Base-by-base conservation (phyloP, 2,113 vertebrate genomes). In the Scomber colias region DNA sequence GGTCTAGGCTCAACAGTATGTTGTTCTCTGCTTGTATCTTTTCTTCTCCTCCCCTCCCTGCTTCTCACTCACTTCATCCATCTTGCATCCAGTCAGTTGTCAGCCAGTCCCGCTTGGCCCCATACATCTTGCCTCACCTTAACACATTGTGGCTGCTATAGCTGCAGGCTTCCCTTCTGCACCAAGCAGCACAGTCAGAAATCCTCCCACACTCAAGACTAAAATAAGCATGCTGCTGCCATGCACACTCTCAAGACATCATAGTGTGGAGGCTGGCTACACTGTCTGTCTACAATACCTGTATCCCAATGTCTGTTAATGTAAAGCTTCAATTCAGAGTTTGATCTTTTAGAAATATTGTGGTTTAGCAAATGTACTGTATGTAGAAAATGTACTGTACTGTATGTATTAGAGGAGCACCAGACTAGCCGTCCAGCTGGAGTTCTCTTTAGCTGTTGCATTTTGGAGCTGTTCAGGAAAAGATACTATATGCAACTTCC, bases 71-170 rank as follows among this genome's bases (percentile, higher is more conserved):
- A 4, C 21, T 69, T 27, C 63, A 53, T 70, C 66, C 66, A 61
- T 79, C 72, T 66, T 70, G n/a, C 14, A 19, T 63, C 57, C 46
- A 45, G 11, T 71, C 63, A 56, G 62, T 49, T 83, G 81, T 74
- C 75, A 69, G 16, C 50, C 45, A 55, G 61, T 40, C 67, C 48
- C 8, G 11, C 9, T 19, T 55, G 44, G 72, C 24, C 51, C n/a
- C 80, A 60, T 76, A 59, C 35, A 67, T 76, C 56, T 46, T 59
- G 69, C 74, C 64, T 71, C 70, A 83, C 69, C 64, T 81, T 68
- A 71, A 69, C 51, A 66, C 21, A 73, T 14, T 76, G 31, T 72
- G 66, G 49, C 62, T 68, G 74, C 61, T 72, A 6, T 72, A 30
- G 63, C 74, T 67, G 48, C 56, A 54, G 71, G 72, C 77, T 56